Conservation (phyloP, 1,140 invertebrate genomes). For the Camponotus pennsylvanicus region DNA sequence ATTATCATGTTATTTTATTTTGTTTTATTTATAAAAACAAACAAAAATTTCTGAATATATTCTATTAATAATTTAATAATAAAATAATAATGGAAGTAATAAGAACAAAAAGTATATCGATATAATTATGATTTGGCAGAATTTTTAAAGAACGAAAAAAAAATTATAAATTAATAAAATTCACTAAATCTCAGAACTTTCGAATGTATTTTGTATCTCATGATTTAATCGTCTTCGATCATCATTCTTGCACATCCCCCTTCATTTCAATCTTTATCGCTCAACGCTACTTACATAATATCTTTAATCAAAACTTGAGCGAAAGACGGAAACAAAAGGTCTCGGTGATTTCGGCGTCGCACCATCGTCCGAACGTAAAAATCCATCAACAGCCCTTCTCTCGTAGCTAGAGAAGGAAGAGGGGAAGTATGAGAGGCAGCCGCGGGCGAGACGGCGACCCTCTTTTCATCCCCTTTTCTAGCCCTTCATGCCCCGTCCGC, state of each 20-base stretch:
- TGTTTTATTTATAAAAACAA: neutral
- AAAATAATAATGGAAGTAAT: neutral
- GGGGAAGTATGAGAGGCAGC: conserved; percentile 61
- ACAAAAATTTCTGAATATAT: neutral
- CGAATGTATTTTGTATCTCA: neutral
- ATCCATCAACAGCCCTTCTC: conserved; percentile 66
- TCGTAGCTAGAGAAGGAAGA: conserved; percentile 42
- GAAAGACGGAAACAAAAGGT: conserved; percentile 46
- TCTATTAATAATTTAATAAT: conserved; percentile 1
- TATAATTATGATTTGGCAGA: neutral
- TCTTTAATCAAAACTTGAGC: conserved; percentile 56
- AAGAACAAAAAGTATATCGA: neutral
- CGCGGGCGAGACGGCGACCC: conserved; percentile 69
- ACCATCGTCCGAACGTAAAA: conserved; percentile 55
- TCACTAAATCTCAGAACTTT: conserved; percentile 25
- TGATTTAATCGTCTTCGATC: conserved; percentile 10
- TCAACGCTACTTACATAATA: conserved; percentile 55
- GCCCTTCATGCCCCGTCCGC: conserved; percentile 76
- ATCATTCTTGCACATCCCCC: neutral
- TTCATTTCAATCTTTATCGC: neutral
- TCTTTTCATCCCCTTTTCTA: conserved; percentile 60
- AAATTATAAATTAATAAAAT: conserved; percentile 9
- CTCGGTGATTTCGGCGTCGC: conserved; percentile 43
- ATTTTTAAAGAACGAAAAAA: neutral
- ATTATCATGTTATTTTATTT: neutral